Base-by-base conservation (phyloP, 2,797 vertebrate genomes). In the Anas acuta region DNA sequence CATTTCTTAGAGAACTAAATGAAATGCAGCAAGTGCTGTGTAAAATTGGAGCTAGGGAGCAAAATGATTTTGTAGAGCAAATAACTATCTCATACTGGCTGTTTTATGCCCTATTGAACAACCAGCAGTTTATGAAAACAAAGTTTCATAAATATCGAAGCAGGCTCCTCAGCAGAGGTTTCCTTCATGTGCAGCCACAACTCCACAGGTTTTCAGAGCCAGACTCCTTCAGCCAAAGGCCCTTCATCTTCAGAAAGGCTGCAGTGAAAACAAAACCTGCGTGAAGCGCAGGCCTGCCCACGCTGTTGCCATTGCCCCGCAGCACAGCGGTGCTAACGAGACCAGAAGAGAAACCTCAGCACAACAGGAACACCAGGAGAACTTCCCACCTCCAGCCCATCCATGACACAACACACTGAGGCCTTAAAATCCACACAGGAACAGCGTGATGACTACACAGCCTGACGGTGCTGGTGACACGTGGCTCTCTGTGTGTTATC, bases 91-190 rank as follows among this genome's bases (percentile, higher is more conserved):
- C 90, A 90, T 81, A 86, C 84, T 73, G 90, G 80, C 94, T 96
- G 96, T 94, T 97, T 97, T 97, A 97, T 95, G 97, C 97, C 95
- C 94, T 97, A 96, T 92, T 97, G 96, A 97, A 96, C 96, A 98
- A 95, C 69, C 88, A 94, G 94, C 87, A 97, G 93, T 95, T 97
- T 97, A 96, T 95, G 95, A 96, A 97, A 97, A 97, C 94, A 96
- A 97, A 79, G 19, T 96, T 96, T 97, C 94, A 94, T 96, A 96
- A 93, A 95, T 60, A 97, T 17, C 1, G 28, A 77, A 32, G 11
- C 69, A 78, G 81, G 83, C 61, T 94, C 47, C 85, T 43, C 7
- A 0, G 69, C 18, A 30, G 82, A 92, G 71, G 80, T 57, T 78
- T 90, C 87, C 80, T 76, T 74, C 71, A 60, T n/a, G 37, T 23